These are phyloP conservation scores for Gasterosteus nipponicus DNA, from an alignment of 2,113 vertebrate genomes.

Conservation along the genomic window DNA sequence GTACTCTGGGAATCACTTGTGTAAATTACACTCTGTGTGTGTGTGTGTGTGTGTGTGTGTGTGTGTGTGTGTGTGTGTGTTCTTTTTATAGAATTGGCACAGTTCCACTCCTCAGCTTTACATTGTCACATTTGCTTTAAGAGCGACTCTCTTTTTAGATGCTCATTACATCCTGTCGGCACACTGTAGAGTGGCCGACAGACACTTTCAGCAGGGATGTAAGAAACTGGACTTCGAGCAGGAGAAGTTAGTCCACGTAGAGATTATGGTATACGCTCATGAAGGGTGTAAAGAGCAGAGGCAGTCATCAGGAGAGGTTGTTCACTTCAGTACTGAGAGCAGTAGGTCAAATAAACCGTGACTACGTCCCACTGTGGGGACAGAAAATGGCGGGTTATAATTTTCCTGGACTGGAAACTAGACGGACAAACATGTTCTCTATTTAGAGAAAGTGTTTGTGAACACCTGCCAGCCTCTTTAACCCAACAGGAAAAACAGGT, in stretches of 20 bases:
- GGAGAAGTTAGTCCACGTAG: slow-evolving; percentile 3
- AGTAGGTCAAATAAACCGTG: neutral
- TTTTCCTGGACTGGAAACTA: slow-evolving; percentile 28
- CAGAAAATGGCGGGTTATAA: slow-evolving; percentile 31
- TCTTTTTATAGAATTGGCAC: slow-evolving; percentile 1
- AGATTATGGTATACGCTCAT: neutral
- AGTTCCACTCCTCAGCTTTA: slow-evolving; percentile 3
- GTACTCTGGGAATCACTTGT: slow-evolving; percentile 23
- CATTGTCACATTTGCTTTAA: slow-evolving; percentile 23
- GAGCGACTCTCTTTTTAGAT: neutral
- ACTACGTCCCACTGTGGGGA: neutral
- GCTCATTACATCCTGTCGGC: neutral
- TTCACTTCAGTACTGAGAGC: neutral
- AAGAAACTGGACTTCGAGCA: neutral
- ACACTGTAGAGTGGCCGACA: slow-evolving; percentile 5
- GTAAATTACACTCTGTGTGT: slow-evolving; percentile 42
- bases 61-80: slow-evolving; percentile 3
- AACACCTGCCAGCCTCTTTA: neutral
- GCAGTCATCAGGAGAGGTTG: neutral
- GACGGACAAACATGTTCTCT: neutral
- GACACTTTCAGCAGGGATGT: neutral
- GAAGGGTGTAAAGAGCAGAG: neutral
- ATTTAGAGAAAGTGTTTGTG: slow-evolving; percentile 14
- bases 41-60: slow-evolving; percentile 11
- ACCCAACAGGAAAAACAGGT: neutral